A percentile compares a stretch with the other conserved stretches of the same genome.
These are phyloP conservation scores for Ceratina calcarata DNA, from an alignment of 1,140 invertebrate species.

Conservation along the genomic window DNA sequence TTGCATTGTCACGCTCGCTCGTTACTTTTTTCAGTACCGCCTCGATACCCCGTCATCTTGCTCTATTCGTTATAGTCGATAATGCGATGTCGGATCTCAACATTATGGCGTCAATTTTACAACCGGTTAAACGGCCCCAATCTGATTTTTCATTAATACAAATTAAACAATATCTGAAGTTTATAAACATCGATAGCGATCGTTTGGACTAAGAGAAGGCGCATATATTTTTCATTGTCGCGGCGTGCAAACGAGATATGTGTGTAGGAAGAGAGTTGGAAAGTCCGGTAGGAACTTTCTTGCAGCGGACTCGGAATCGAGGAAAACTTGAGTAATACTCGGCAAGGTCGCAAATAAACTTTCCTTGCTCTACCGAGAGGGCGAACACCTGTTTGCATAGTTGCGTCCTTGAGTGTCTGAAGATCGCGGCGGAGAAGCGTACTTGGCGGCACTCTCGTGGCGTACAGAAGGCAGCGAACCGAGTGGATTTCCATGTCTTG, in stretches of 20 bases:
- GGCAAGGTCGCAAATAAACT: conserved; percentile 40
- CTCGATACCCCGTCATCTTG: too few species aligned
- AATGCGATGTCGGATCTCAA: too few species aligned
- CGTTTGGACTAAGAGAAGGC: background rate
- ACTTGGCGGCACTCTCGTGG: conserved; percentile 25
- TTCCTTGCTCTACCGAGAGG: conserved; percentile 8
- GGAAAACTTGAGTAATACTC: conserved; percentile 15
- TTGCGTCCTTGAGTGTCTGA: conserved; percentile 52
- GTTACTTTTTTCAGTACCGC: background rate
- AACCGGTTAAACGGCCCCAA: too few species aligned
- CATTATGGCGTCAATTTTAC: too few species aligned
- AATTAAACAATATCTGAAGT: too few species aligned
- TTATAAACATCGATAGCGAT: too few species aligned
- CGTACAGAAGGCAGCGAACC: conserved; percentile 25
- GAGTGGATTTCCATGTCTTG: conserved; percentile 58
- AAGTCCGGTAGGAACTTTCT: background rate
- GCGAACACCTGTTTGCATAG: conserved; percentile 48
- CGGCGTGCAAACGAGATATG: background rate
- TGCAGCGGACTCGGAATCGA: background rate
- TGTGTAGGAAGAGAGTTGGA: conserved; percentile 21
- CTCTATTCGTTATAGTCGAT: too few species aligned
- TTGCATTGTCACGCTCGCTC: background rate
- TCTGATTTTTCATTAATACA: too few species aligned
- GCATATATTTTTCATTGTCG: background rate
- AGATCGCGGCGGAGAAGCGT: conserved; percentile 30